phyloP scores from a whole-genome alignment of 2,888 invertebrate genomes.

The Monochamus alternatus region DNA sequence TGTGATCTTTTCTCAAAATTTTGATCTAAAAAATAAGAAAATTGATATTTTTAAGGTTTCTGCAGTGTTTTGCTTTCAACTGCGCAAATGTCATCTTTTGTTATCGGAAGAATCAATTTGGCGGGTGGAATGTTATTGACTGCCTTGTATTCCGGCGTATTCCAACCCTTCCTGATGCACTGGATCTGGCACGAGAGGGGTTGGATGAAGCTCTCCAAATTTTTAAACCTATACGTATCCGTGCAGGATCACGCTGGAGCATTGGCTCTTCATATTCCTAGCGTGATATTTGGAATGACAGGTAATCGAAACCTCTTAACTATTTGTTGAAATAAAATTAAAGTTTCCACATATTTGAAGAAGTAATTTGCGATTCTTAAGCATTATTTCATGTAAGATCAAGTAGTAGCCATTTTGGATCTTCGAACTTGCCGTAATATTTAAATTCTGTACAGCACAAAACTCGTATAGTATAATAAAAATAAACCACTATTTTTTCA shows the following conservation, averaged over 20 bases:
- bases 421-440: too few relatives aligned
- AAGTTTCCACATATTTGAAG: too few relatives aligned
- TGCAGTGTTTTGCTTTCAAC: constrained; percentile 62
- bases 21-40: background rate
- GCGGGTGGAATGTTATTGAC: constrained; percentile 55
- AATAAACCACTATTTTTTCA: too few relatives aligned
- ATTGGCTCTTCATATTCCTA: constrained; percentile 62
- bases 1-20: background rate
- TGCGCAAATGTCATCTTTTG: constrained; percentile 64
- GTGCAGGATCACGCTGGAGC: constrained; percentile 65
- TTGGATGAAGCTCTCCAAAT: constrained; percentile 60
- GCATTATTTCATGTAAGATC: background rate
- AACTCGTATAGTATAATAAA: too few relatives aligned
- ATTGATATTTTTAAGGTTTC: constrained; percentile 56
- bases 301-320: constrained; percentile 36
- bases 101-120: constrained; percentile 64
- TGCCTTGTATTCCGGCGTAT: constrained; percentile 59
- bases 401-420: too few relatives aligned
- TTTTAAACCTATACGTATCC: constrained; percentile 56
- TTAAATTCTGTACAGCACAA: too few relatives aligned
- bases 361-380: too few relatives aligned
- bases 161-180: constrained; percentile 66
- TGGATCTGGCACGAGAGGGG: constrained; percentile 67
- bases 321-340: background rate
- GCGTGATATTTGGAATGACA: constrained; percentile 63